These are phyloP conservation scores for Pecten maximus DNA, from an alignment of 2,888 invertebrate genomes.

Conservation along the genomic window DNA sequence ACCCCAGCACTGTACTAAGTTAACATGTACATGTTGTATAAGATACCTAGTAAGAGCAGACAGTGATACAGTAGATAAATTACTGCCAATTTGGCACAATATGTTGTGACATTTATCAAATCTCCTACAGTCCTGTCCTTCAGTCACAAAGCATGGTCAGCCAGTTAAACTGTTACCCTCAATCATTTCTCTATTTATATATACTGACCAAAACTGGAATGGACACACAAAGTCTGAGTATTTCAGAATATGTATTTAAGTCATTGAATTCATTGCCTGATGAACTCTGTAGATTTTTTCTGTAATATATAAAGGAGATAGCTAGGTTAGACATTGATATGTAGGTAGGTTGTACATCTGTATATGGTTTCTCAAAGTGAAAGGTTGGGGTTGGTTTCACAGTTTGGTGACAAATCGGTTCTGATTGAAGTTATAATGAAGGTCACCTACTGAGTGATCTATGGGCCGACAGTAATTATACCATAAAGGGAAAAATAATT, in stretches of 20 bases:
- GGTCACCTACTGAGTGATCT: not conserved
- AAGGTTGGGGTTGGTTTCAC: not conserved
- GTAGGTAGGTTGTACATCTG: not conserved
- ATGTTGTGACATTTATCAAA: constrained; percentile 30
- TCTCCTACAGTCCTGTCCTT: not conserved
- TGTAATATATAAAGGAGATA: not conserved
- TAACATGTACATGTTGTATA: not conserved
- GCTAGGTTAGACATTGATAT: not conserved
- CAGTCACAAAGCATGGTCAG: not conserved
- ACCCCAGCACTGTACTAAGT: not conserved
- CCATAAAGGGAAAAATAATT: not conserved
- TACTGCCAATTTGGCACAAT: constrained; percentile 13
- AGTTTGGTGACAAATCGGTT: constrained; percentile 21
- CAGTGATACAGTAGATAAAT: not conserved
- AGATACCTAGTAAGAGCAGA: not conserved
- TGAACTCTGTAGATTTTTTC: not conserved
- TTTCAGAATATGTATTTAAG: not conserved
- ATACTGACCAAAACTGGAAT: not conserved
- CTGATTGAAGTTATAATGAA: constrained; percentile 45
- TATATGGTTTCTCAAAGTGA: not conserved
- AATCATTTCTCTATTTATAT: not conserved
- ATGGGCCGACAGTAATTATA: not conserved
- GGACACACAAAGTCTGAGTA: not conserved
- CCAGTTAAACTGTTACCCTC: not conserved
- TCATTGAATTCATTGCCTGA: not conserved